Conservation (phyloP, 2,797 vertebrate genomes). For the Acanthiza pusilla region DNA sequence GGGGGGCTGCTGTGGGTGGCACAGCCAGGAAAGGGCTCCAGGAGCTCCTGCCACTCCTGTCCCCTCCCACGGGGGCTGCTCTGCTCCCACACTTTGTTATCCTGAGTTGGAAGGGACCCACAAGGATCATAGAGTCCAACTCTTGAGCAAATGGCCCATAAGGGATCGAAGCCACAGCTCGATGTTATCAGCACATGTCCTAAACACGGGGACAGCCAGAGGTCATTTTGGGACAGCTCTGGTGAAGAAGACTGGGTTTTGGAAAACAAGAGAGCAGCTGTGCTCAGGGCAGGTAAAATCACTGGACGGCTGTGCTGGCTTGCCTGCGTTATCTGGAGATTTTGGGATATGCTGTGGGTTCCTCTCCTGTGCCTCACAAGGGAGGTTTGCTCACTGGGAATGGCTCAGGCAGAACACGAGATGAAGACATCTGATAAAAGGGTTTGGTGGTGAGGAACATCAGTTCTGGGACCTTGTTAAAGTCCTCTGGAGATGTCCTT, state of each 20-base stretch:
- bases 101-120: not conserved
- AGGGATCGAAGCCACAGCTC: not conserved
- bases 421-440: not conserved
- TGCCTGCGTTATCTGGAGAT: not conserved
- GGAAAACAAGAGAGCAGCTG: not conserved
- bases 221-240: not conserved
- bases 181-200: not conserved
- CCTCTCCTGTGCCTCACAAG: not conserved
- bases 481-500: not conserved
- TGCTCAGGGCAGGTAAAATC: not conserved
- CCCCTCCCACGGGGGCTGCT: not conserved
- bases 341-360: not conserved
- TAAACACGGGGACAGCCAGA: not conserved
- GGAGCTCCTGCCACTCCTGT: no score
- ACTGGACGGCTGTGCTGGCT: not conserved
- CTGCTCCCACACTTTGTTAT: not conserved
- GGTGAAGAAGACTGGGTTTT: not conserved
- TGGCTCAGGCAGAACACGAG: not conserved
- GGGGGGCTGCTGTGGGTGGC: not conserved
- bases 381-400: not conserved
- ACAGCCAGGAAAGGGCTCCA: not conserved
- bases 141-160: no score
- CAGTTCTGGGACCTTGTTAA: not conserved
- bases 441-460: not conserved
- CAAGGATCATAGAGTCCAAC: fast-evolving